These are phyloP conservation scores for Leptopilina syphax DNA, from an alignment of 2,888 invertebrate species.

Conservation along the genomic window DNA sequence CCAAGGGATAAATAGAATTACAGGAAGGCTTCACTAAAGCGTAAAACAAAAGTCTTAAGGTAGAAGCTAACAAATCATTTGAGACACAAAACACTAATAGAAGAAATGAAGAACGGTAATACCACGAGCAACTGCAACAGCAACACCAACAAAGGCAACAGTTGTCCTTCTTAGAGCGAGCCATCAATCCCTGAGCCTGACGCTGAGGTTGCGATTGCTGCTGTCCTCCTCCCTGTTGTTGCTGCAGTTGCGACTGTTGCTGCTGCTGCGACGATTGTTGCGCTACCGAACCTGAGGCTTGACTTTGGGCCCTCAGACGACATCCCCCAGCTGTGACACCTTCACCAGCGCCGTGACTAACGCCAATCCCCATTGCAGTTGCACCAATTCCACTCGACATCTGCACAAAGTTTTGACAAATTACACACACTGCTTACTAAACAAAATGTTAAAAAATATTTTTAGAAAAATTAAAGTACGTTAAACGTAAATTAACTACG, in stretches of 20 bases:
- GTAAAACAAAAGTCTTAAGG: too few species aligned
- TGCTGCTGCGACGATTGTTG: conserved; percentile 65
- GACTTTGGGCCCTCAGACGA: conserved; percentile 72
- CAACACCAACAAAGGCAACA: conserved; percentile 82
- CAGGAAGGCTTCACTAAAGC: too few species aligned
- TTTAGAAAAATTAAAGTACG: too few species aligned
- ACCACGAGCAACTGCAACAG: conserved; percentile 81
- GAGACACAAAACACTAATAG: too few species aligned
- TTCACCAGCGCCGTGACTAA: conserved; percentile 75
- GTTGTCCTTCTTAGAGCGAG: conserved; percentile 80
- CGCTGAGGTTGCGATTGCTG: conserved; percentile 63
- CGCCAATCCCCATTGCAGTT: conserved; percentile 74
- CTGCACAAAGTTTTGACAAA: conserved; percentile 57
- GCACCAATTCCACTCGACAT: conserved; percentile 76
- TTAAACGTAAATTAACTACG: too few species aligned
- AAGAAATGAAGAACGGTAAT: conserved; percentile 65
- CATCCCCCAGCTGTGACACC: conserved; percentile 70
- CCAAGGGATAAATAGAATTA: too few species aligned
- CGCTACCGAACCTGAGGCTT: conserved; percentile 65
- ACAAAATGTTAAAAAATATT: too few species aligned
- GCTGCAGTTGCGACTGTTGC: conserved; percentile 55
- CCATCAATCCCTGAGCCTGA: conserved; percentile 78
- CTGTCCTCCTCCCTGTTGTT: conserved; percentile 63
- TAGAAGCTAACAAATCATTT: background rate
- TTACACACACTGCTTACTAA: too few species aligned